phyloP scores from a whole-genome alignment of 2,797 vertebrate species.

The Pterois miles region DNA sequence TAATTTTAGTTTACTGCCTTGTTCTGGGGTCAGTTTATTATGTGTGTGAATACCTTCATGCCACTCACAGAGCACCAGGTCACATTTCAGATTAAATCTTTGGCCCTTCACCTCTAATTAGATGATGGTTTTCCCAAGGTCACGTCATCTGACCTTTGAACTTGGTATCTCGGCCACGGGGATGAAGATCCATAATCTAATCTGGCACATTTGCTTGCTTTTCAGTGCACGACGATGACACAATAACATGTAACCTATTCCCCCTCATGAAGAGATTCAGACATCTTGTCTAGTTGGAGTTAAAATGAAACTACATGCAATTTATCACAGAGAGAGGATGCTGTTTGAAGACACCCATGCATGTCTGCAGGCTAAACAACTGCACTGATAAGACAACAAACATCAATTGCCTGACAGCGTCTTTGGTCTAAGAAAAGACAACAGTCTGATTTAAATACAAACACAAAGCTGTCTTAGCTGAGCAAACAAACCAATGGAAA shows the following conservation, averaged over 20 bases:
- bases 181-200: background rate
- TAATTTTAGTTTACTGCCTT: background rate
- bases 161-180: constrained; percentile 3
- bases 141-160: constrained; percentile 59
- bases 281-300: background rate
- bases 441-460: constrained; percentile 74
- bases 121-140: constrained; percentile 32
- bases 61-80: constrained; percentile 3
- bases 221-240: background rate
- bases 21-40: background rate
- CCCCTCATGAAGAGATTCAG: constrained; percentile 1
- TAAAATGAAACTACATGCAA: background rate
- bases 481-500: constrained; percentile 69
- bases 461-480: constrained; percentile 65
- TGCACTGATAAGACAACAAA: constrained; percentile 27
- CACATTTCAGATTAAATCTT: constrained; percentile 53
- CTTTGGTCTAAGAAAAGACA: constrained; percentile 46
- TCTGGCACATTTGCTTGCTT: background rate
- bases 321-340: background rate
- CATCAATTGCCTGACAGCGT: constrained; percentile 15
- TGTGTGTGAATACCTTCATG: background rate
- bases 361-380: constrained; percentile 27
- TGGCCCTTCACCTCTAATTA: constrained; percentile 47
- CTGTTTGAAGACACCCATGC: background rate
- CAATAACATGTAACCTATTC: constrained; percentile 13